Percentiles rank a stretch among this genome's conserved stretches.
phyloP scores from a whole-genome alignment of 2,888 invertebrate genomes.

The Pachycephus smyrnensis region DNA sequence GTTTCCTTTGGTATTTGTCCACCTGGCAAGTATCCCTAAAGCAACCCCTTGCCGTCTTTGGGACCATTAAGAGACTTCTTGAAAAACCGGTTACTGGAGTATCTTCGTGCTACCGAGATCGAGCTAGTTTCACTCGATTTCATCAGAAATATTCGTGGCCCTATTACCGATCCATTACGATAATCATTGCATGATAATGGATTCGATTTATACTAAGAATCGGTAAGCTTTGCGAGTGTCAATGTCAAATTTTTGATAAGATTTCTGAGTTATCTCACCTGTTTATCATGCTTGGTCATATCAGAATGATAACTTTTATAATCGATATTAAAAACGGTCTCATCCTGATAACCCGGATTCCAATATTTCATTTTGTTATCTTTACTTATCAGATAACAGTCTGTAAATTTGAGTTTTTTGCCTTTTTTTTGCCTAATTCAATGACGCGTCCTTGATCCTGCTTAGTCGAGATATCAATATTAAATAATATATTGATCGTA shows the following conservation, averaged over 20 bases:
- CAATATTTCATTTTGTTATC: not conserved
- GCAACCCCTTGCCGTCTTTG: conserved; percentile 1
- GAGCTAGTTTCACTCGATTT: not conserved
- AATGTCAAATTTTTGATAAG: not conserved
- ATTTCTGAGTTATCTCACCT: not conserved
- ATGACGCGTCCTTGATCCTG: too few relatives aligned
- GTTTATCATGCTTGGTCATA: not conserved
- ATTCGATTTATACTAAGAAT: not conserved
- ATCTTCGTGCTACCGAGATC: not conserved
- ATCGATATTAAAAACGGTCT: not conserved
- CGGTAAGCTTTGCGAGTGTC: not conserved
- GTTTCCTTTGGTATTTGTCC: conserved; percentile 8
- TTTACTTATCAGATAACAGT: not conserved
- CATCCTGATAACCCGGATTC: not conserved
- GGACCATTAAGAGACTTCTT: not conserved
- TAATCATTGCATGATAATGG: not conserved
- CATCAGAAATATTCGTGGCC: not conserved
- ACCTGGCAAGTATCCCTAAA: conserved; percentile 4
- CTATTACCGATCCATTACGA: not conserved
- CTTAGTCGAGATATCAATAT: too few relatives aligned
- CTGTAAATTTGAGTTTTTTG: not conserved
- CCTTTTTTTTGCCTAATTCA: too few relatives aligned
- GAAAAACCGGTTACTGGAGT: not conserved
- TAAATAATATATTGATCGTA: not conserved
- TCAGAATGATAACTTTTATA: not conserved